Conservation (phyloP, 2,113 vertebrate genomes). For the Acanthisitta chloris region DNA sequence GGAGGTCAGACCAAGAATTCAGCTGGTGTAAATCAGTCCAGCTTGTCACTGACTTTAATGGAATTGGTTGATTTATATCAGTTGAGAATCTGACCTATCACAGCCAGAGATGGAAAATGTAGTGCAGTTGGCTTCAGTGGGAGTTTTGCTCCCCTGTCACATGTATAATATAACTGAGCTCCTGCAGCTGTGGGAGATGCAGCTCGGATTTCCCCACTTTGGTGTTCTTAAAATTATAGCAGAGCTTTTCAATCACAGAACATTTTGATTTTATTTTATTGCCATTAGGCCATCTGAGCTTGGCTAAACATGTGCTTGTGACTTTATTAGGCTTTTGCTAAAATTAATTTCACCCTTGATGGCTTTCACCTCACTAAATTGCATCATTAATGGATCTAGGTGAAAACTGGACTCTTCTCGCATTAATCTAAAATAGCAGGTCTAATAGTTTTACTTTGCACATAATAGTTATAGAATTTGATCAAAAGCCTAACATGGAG, state of each 20-base stretch:
- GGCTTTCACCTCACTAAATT: neutral
- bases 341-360: neutral
- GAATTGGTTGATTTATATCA: neutral
- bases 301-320: neutral
- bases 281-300: neutral
- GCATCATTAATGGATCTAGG: neutral
- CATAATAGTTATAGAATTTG: neutral
- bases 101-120: neutral
- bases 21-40: neutral
- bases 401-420: neutral
- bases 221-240: neutral
- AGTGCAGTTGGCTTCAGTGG: neutral
- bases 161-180: neutral
- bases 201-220: neutral
- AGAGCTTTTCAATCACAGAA: neutral
- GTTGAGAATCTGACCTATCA: neutral
- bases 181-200: constrained; percentile 11
- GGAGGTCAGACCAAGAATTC: neutral
- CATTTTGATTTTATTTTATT: neutral
- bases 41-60: neutral
- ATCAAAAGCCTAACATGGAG: neutral
- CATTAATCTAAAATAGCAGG: neutral
- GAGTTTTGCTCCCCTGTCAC: neutral
- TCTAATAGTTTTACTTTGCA: neutral
- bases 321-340: neutral